Conservation (phyloP, 2,113 vertebrate species). For the Menura novaehollandiae region DNA sequence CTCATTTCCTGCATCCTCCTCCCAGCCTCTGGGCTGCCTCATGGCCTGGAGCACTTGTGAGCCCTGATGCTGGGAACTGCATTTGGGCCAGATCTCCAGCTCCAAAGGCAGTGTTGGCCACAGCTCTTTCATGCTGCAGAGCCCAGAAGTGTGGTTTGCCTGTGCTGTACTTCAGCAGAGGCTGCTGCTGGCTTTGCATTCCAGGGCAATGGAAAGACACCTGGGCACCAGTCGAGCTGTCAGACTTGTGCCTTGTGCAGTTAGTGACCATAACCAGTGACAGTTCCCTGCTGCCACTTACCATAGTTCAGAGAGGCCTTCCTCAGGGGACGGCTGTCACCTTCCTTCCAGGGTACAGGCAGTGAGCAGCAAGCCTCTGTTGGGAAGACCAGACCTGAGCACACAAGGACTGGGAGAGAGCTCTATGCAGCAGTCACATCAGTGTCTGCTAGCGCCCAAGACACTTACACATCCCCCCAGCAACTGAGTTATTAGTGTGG, state of each 20-base stretch:
- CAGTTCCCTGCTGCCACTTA: neutral
- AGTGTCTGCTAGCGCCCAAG: neutral
- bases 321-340: neutral
- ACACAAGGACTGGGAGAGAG: neutral
- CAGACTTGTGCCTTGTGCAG: rapidly evolving
- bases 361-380: neutral
- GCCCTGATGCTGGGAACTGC: neutral
- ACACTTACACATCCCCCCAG: neutral
- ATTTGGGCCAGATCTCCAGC: neutral
- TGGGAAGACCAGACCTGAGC: neutral
- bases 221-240: neutral
- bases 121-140: neutral
- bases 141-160: neutral
- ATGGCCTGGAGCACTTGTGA: neutral
- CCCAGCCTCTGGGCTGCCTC: neutral
- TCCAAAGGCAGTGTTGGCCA: rapidly evolving
- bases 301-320: neutral
- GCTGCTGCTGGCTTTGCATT: neutral
- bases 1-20: neutral
- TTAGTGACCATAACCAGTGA: neutral
- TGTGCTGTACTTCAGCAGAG: neutral
- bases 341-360: neutral
- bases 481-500: neutral
- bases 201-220: neutral
- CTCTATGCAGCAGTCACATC: neutral